Base-by-base conservation (phyloP, 2,888 invertebrate genomes). In the Hylaea fasciaria region DNA sequence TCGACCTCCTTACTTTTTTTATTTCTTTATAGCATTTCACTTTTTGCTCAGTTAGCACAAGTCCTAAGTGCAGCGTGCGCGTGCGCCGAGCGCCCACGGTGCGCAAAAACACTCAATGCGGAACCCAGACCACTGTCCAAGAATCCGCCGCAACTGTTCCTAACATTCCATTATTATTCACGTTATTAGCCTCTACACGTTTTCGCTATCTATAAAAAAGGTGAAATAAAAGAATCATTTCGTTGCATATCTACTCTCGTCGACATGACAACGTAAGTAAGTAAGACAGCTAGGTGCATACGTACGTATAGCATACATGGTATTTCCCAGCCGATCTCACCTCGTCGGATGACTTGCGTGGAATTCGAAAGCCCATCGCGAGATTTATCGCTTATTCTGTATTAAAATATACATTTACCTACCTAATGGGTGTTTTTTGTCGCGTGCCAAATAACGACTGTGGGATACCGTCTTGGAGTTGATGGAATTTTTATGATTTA, bases 361-460 rank as follows among this genome's bases (percentile, higher is more conserved):
- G 91, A 91, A 91, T 92, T 92, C 87, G 91, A 91, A 92, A 92
- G 91, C 91, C 89, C 91, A 90, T 87, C 84, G 82, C 83, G 85
- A 90, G 91, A 92, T 92, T 91, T 91, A 91, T 92, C 85, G 91
- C 88, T 87, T 88, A 89, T 90, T 91, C 88, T 89, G 85, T 86
- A 89, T 91, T 90, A 87, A 91, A 89, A 90, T 90, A 90, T 88
- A 89, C 88, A 89, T 89, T 89, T 89, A 87, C 87, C 86, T 91
- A 84, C 82, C 81, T 88, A 90, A 90, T 90, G 88, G 84, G 80
- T 80, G 56, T 89, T 91, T 90, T 91, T 90, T 89, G 89, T 87
- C 89, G 82, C 87, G 89, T 89, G 87, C 85, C 86, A 86, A 82
- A 84, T 80, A 83, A 80, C 81, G 69, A 76, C 80, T 78, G 76